Evolutionary conservation across 2,888 invertebrate species (phyloP).

Genomic region (Mactromeris polynyma): DNA sequence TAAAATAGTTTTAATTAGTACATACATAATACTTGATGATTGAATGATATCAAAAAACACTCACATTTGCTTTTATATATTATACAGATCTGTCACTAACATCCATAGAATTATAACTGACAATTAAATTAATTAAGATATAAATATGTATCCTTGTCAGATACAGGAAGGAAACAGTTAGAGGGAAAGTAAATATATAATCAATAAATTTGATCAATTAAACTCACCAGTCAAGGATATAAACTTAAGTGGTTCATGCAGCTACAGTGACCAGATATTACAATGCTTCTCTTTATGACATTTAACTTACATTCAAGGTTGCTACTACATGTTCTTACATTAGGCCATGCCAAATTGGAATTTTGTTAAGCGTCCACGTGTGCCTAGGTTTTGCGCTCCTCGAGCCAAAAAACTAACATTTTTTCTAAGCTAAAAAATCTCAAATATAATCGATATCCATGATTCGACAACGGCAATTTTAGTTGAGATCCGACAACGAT

Average conservation of each 20-base stretch:
- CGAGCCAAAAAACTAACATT: no score
- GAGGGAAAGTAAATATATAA: not conserved
- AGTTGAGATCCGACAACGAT: no score
- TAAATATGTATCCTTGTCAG: not conserved
- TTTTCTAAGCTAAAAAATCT: no score
- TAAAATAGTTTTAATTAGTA: no score
- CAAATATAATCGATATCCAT: no score
- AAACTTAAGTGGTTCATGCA: not conserved
- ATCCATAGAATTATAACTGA: not conserved
- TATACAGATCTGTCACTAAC: not conserved
- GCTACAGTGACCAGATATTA: not conserved
- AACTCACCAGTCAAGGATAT: not conserved
- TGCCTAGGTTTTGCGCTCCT: no score
- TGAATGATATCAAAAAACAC: not conserved
- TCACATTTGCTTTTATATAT: not conserved
- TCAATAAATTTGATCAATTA: not conserved
- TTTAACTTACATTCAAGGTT: no score
- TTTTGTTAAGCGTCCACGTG: no score
- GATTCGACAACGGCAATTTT: no score
- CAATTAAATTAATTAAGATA: not conserved
- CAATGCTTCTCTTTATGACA: not conserved
- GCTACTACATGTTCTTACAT: no score
- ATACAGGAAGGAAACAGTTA: constrained; percentile 2
- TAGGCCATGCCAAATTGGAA: no score
- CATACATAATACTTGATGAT: not conserved